Evolutionary conservation across 2,797 vertebrate species (phyloP).

Genomic region (Natrix natrix): DNA sequence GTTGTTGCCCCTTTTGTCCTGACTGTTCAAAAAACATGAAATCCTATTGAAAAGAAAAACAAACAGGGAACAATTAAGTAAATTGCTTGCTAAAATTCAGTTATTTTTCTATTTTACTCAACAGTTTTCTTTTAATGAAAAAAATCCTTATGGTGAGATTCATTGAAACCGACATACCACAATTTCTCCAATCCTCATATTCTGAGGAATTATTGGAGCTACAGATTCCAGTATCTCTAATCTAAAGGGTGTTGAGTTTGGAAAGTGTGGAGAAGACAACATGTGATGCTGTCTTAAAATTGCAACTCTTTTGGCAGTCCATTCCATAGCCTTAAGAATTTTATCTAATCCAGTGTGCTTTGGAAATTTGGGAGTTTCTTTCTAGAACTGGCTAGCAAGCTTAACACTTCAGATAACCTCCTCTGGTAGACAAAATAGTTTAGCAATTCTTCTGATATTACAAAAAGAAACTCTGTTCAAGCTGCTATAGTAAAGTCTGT

Average conservation of each 20-base stretch:
- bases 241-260: neutral
- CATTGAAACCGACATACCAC: neutral
- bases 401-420: neutral
- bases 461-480: neutral
- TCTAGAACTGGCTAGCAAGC: neutral
- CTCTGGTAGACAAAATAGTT: neutral
- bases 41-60: constrained; percentile 52
- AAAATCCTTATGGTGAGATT: neutral
- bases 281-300: neutral
- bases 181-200: neutral
- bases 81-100: neutral
- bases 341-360: neutral
- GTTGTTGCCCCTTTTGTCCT: neutral
- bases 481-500: neutral
- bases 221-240: neutral
- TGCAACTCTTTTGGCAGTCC: neutral
- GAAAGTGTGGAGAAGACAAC: neutral
- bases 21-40: constrained; percentile 66
- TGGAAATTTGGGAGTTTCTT: neutral
- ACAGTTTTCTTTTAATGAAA: neutral
- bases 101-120: neutral
- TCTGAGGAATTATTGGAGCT: neutral
- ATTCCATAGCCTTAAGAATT: constrained; percentile 27
- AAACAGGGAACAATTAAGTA: constrained; percentile 8
- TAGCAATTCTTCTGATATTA: neutral